Evolutionary conservation across 2,888 invertebrate species (phyloP).

Genomic region (Platerodrilus igneus): DNA sequence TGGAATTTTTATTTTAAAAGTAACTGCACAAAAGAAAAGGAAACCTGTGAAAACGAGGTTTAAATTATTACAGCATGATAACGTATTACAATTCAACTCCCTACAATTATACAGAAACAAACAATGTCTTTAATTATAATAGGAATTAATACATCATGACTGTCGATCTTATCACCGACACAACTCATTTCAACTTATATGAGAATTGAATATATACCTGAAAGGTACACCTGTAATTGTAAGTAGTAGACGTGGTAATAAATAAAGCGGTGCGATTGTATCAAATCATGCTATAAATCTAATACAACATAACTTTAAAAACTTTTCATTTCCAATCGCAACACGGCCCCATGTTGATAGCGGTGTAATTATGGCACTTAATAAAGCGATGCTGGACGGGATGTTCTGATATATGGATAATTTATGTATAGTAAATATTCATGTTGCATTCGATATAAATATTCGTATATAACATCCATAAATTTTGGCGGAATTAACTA

Average conservation of each 20-base stretch:
- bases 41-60: background rate
- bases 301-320: slow-evolving; percentile 29
- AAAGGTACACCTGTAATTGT: slow-evolving; percentile 33
- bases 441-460: slow-evolving; percentile 35
- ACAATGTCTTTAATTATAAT: slow-evolving; percentile 9
- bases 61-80: slow-evolving; percentile 12
- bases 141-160: slow-evolving; percentile 31
- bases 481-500: slow-evolving; percentile 30
- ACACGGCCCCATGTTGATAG: slow-evolving; percentile 34
- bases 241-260: slow-evolving; percentile 21
- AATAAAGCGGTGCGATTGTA: slow-evolving; percentile 33
- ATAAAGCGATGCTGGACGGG: slow-evolving; percentile 29
- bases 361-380: slow-evolving; percentile 33
- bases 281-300: slow-evolving; percentile 34
- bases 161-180: slow-evolving; percentile 31
- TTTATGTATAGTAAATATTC: slow-evolving; percentile 33
- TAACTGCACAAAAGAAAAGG: background rate
- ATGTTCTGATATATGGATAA: slow-evolving; percentile 29
- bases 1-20: background rate
- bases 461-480: slow-evolving; percentile 36
- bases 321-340: slow-evolving; percentile 31
- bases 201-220: slow-evolving; percentile 19
- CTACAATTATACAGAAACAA: slow-evolving; percentile 10
- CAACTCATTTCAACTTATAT: slow-evolving; percentile 23
- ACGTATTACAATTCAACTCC: slow-evolving; percentile 1